Evolutionary conservation across 2,113 vertebrate species (phyloP).

Genomic region (Spea bombifrons): DNA sequence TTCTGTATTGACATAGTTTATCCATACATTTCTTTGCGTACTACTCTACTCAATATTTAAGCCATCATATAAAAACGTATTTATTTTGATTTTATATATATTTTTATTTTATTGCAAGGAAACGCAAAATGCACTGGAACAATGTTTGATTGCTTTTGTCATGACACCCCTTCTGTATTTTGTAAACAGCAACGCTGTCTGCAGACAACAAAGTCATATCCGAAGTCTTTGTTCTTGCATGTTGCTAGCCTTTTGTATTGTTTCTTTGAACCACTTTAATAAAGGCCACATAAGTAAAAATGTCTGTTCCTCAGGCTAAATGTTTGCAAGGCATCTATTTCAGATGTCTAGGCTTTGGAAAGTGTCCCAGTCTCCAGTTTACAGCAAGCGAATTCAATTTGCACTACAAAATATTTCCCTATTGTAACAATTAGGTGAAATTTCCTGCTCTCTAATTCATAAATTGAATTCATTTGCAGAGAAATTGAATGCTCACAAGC

Average conservation of each 20-base stretch:
- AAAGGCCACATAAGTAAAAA: slow-evolving; percentile 35
- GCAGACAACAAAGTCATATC: slow-evolving; percentile 27
- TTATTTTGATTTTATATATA: too few species aligned
- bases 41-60: too few species aligned
- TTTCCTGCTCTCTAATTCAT: slow-evolving; percentile 43
- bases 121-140: background rate
- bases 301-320: slow-evolving; percentile 36
- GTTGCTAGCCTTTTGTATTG: slow-evolving; percentile 8
- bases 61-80: too few species aligned
- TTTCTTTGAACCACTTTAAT: slow-evolving; percentile 38
- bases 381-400: slow-evolving; percentile 40
- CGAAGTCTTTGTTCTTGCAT: slow-evolving; percentile 35
- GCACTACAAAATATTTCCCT: slow-evolving; percentile 43
- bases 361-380: slow-evolving; percentile 35
- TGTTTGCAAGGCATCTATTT: slow-evolving; percentile 9
- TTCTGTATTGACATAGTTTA: too few species aligned
- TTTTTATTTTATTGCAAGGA: background rate
- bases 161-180: slow-evolving; percentile 13
- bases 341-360: slow-evolving; percentile 28
- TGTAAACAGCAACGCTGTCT: slow-evolving; percentile 24
- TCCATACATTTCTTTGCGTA: too few species aligned
- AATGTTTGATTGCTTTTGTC: background rate
- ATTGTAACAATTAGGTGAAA: slow-evolving; percentile 45
- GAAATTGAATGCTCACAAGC: background rate
- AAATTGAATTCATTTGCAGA: slow-evolving; percentile 42